Base-by-base conservation (phyloP, 1,140 invertebrate genomes). In the Bombus terrestris region DNA sequence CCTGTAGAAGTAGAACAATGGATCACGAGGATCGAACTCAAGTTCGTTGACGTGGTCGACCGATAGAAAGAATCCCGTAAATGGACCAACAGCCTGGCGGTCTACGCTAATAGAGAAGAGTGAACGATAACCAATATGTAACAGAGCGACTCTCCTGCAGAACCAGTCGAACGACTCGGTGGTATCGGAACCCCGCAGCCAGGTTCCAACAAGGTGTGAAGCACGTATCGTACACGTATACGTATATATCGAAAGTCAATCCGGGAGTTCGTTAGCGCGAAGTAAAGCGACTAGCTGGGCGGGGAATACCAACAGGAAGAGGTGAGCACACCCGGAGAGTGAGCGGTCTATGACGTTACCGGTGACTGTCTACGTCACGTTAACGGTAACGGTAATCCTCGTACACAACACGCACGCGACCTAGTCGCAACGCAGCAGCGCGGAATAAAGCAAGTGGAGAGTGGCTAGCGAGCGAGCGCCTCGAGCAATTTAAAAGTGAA, bases 401-500 rank as follows among this genome's bases (percentile, higher is more conserved):
- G 93, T 91, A 91, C 90, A 92, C 90, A 89, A 92, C 90, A 83
- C 89, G 89, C 88, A 90, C 88, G 86, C 92, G 92, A 94, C 92
- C 92, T 93, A 93, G 92, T 92, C 93, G 75, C 35, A 91, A 85
- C 86, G 90, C 88, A 68, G 37, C 78, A 78, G 59, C 69, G 82
- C 75, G 75, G 75, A 86, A 72, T 71, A 84, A 41, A 80, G 87
- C 85, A 78, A 83, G 81, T 78, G 85, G 85, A 83, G 85, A 86
- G 43, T 71, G 78, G 78, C 76, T 72, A 80, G 78, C 57, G 25
- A 79, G 89, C 76, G 73, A 74, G 89, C 91, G 91, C 90, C 89
- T 85, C 88, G 87, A 91, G 92, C 93, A 94, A 94, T 94, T 94
- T 94, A 94, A 94, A 94, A 94, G 94, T 94, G 94, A 94, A 94